Base-by-base conservation (phyloP, 2,113 vertebrate genomes). In the Dermatemys mawii region DNA sequence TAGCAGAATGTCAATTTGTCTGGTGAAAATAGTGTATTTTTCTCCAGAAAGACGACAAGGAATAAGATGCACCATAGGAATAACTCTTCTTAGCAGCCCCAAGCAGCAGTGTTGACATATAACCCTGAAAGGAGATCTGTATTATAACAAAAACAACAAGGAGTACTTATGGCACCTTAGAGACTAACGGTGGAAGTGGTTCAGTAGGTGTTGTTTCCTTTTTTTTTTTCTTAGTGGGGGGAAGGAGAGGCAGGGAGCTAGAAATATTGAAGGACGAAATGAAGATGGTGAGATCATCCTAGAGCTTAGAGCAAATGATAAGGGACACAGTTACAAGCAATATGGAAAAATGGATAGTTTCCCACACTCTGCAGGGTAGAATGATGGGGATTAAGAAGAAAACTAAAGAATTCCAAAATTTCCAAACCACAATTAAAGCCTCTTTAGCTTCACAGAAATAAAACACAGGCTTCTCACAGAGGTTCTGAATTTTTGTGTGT, bases 381-480 rank as follows among this genome's bases (percentile, higher is more conserved):
- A 60, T 46, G 38, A 60, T 87, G 86, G 51, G 81, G 95, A 95
- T 92, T 76, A 88, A 81, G 60, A 91, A 35, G 50, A 81, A 19
- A 88, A 57, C 87, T 90, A 51, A 95, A 94, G 83, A 54, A 91
- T 46, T 46, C 46, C 46, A 46, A 46, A 85, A 91, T 38, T 95
- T 86, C 82, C 73, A 94, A 81, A 83, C 48, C 51, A 93, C 90
- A 96, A 85, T 95, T 93, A 83, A 88, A 82, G 48, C 54, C 78
- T 50, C 91, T 83, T 86, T 88, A 93, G 53, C 38, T 87, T 88
- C 95, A 88, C 88, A 96, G 54, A 94, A 95, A 96, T 87, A 91
- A 95, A 88, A 83, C 93, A 91, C 96, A 92, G 91, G 44, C 38
- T 92, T 29, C 86, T 87, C 53, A 76, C 81, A 91, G 88, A 94